Evolutionary conservation across 92 coral and sea anemone genomes (phyloP), one percentile per base, ranked within the genome.

Genomic region (Umimayanthus chanpuru): DNA sequence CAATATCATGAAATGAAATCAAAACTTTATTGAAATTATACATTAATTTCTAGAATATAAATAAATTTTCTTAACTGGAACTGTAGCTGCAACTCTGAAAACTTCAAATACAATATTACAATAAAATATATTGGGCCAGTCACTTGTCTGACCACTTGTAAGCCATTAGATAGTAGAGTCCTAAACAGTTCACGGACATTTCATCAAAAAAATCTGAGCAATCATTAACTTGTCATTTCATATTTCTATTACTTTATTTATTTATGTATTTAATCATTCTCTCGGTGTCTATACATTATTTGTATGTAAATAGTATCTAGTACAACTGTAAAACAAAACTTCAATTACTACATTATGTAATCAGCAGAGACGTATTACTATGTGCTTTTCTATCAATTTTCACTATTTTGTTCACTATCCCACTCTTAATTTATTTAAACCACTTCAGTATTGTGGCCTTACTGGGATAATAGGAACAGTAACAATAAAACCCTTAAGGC

Each of bases 1-100:
- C 41, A 74, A 74, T 36, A 2, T 39, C 41, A 67, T 67, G 32
- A 70, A 70, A 70, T 70, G 39, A 70, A 70, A 70, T 70, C 28
- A 25, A 26, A 70, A 70, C 75, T 70, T 70, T 70, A 70, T 70
- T 70, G 75, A 26, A 70, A 70, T 32, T 32, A 70, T 70, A 9
- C 12, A 70, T 26, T 70, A 25, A 70, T 70, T 67, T 67, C 28
- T 67, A 67, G 38, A 70, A 70, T 70, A 70, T 26, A 70, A 70
- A 70, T 70, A 70, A 8, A 70, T 70, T 26, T 70, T 70, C 75
- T 70, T 70, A 70, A 70, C 75, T 70, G 75, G 75, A 70, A 70
- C 75, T 70, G 75, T 70, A 70, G 2, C 0, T 70, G 75, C 18
- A 70, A 70, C 39, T 70, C 38, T 26, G 75, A 70, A 70, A 70